Evolutionary conservation across 1,140 invertebrate genomes (phyloP), one percentile per base, ranked within the genome.

Genomic region (Solen grandis): DNA sequence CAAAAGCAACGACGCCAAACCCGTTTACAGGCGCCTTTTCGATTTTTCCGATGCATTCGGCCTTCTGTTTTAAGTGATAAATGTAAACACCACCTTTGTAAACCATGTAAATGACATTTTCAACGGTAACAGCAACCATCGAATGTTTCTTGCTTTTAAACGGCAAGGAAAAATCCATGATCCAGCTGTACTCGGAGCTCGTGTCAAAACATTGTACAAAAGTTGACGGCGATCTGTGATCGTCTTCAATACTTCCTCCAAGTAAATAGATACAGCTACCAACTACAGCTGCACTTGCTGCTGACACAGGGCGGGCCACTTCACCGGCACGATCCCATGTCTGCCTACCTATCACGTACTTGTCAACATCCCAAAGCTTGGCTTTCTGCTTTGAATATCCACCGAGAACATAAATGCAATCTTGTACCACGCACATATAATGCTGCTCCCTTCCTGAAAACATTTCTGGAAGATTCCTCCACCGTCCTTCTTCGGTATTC

Each of bases 191-290:
- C 1, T 50, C 22, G 16, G 38, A 16, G 16, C 27, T 46, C 2
- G 74, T 76, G 57, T 76, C 74, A 57, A 66, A 76, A 22, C 74
- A 76, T 27, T 76, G 74, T n/a, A 76, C 66, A 0, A 27, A 35
- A 57, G 52, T 33, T 5, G 50, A 65, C 13, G 74, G 60, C 5
- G 54, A 41, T 0, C 57, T 36, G 63, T 29, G 25, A 33, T 25
- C 52, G 22, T 22, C 22, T 10, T 16, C 25, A 10, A 55, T 38
- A 54, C 25, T 33, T 1, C 74, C 74, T 16, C 74, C 74, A 33
- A 76, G 31, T 31, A 76, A 25, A 31, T 76, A 76, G 22, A 76
- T 76, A 29, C 25, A 54, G 22, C 27, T 35, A n/a, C n/a, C 41
- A 1, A 76, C 62, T 16, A 76, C 74, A 63, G 60, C 62, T 14